Percentiles rank a stretch among this genome's conserved stretches.
phyloP scores from a whole-genome alignment of 2,113 vertebrate genomes.

The Buteo buteo region DNA sequence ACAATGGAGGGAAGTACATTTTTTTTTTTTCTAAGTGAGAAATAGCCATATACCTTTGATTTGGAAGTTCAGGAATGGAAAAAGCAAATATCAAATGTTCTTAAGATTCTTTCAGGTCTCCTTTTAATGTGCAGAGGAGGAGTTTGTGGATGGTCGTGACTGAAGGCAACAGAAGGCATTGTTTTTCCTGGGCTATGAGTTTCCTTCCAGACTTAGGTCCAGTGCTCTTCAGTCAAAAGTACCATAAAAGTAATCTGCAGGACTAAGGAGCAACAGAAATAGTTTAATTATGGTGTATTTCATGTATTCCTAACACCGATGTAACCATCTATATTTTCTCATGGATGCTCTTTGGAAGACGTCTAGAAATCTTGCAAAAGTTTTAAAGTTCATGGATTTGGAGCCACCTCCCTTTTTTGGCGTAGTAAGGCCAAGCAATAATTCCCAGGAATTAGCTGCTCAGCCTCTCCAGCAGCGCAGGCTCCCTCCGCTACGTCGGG shows the following conservation, averaged over 20 bases:
- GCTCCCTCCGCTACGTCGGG: neutral
- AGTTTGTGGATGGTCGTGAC: neutral
- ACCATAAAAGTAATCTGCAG: neutral
- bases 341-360: neutral
- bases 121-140: neutral
- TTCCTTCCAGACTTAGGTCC: neutral
- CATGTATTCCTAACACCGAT: neutral
- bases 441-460: neutral
- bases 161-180: neutral
- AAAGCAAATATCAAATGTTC: neutral
- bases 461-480: rapidly evolving
- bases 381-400: neutral
- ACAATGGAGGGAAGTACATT: neutral
- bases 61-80: neutral
- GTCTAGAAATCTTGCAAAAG: neutral
- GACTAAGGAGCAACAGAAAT: neutral
- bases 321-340: neutral
- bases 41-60: neutral
- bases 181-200: neutral
- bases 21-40: neutral
- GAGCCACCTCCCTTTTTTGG: neutral
- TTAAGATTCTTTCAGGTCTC: neutral
- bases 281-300: neutral
- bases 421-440: rapidly evolving
- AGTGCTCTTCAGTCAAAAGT: neutral